Base-by-base conservation (phyloP, 2,113 vertebrate species). In the Calidris pygmaea region DNA sequence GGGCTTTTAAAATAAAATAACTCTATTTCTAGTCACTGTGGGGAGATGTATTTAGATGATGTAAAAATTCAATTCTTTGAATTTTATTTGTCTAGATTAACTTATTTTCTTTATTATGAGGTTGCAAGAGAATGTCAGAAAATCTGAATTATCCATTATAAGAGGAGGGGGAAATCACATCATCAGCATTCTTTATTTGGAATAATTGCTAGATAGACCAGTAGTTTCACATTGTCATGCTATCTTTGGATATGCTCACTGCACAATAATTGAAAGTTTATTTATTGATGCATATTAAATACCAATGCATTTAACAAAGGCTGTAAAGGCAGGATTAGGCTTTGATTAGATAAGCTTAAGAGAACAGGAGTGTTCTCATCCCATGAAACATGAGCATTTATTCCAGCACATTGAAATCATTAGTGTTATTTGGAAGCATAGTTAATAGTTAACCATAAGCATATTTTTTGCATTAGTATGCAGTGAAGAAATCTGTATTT, bases 281-380 rank as follows among this genome's bases (percentile, higher is more conserved):
- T 97, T 98, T 98, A 97, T 93, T 96, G 96, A 97, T 96, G 94
- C 97, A 98, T 97, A 95, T 92, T 97, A 97, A 98, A 95, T 96
- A 98, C 95, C 94, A 96, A 63, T 83, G 95, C 96, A 93, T 92
- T 97, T 95, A 96, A 90, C 89, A 89, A 79, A 75, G 73, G 67
- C 93, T 96, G 78, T 87, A 96, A 96, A 98, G 87, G 85, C 92
- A 97, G 95, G 84, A 89, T 55, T 97, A 93, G 88, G 73, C 75
- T 98, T 96, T 97, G 93, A 97, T 97, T 97, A 97, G 96, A 96
- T 96, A 96, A 97, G 72, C 85, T 96, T 94, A 97, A 97, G 78
- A 93, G 85, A 93, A 95, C 41, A 81, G 79, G 86, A 90, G 86
- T 95, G 85, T 88, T 91, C 90, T 96, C 90, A 89, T 93, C 52